A percentile compares a stretch with the other conserved stretches of the same genome.
Conservation (phyloP, 2,113 vertebrate genomes). For the Oostethus manadensis region DNA sequence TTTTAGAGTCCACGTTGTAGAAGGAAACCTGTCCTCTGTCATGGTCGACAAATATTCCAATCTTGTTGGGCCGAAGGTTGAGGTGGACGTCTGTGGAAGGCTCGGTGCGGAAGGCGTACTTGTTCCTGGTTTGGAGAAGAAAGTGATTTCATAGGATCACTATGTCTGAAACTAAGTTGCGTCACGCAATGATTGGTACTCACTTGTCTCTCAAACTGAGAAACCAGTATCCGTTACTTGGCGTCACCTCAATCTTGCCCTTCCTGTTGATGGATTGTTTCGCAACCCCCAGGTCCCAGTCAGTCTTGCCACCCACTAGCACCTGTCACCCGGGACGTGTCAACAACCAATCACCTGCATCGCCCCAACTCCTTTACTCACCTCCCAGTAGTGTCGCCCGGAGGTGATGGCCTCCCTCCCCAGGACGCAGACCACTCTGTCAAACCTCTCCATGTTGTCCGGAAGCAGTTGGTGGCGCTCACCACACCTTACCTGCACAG, state of each 20-base stretch:
- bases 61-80: conserved; percentile 37
- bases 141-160: too few relatives aligned
- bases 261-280: conserved; percentile 63
- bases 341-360: not conserved
- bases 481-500: conserved; percentile 52
- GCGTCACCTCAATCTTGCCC: conserved; percentile 65
- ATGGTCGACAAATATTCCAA: conserved; percentile 64
- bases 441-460: conserved; percentile 58
- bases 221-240: conserved; percentile 71
- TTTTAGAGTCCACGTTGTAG: conserved; percentile 56
- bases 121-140: conserved; percentile 39
- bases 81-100: conserved; percentile 37
- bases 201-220: conserved; percentile 70
- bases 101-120: conserved; percentile 50
- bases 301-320: conserved; percentile 65
- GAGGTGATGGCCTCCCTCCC: conserved; percentile 59
- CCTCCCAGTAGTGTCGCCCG: conserved; percentile 74
- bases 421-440: conserved; percentile 64
- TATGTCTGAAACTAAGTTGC: too few relatives aligned
- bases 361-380: conserved; percentile 7
- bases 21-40: conserved; percentile 69
- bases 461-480: conserved; percentile 49
- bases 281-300: conserved; percentile 73
- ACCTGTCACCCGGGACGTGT: conserved; percentile 41
- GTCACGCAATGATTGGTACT: conserved; percentile 5